A percentile compares a stretch with the other conserved stretches of the same genome.
These are phyloP conservation scores for Grammomys dolichurus DNA, from an alignment of 2,113 vertebrate species.

Conservation along the genomic window DNA sequence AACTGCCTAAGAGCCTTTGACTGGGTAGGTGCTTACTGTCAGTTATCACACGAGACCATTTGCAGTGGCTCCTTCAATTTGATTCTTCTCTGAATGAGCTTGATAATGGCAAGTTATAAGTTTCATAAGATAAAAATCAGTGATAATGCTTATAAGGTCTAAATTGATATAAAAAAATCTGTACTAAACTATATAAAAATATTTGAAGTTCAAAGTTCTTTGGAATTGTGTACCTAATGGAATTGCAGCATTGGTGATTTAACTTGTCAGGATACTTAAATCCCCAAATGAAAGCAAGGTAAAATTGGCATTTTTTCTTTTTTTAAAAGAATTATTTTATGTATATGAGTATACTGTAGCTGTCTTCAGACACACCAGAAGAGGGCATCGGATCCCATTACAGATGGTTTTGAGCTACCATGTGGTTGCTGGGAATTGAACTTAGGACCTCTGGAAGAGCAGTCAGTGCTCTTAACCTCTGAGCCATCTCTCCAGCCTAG, in stretches of 20 bases:
- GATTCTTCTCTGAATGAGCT: slow-evolving; percentile 51
- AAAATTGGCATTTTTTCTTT: not conserved
- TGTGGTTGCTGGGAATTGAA: too few relatives aligned
- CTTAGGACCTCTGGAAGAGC: too few relatives aligned
- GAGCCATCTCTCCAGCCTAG: too few relatives aligned
- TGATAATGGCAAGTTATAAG: slow-evolving; percentile 17
- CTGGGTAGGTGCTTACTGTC: not conserved
- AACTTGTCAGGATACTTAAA: not conserved
- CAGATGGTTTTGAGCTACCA: too few relatives aligned
- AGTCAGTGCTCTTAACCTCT: too few relatives aligned
- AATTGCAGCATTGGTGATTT: not conserved
- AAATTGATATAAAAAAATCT: not conserved
- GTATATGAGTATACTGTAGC: too few relatives aligned
- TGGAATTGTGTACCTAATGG: slow-evolving; percentile 44
- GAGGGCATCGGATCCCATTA: too few relatives aligned
- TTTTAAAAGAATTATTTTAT: too few relatives aligned
- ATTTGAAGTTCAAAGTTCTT: slow-evolving; percentile 43
- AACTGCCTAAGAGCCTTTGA: not conserved
- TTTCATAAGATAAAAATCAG: slow-evolving; percentile 8
- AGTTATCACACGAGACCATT: not conserved
- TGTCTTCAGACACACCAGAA: too few relatives aligned
- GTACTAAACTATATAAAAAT: slow-evolving; percentile 13
- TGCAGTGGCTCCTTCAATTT: not conserved
- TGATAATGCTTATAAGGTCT: not conserved
- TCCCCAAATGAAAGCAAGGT: not conserved